These are phyloP conservation scores for Todiramphus chloris DNA, from an alignment of 2,113 vertebrate species.

Conservation along the genomic window DNA sequence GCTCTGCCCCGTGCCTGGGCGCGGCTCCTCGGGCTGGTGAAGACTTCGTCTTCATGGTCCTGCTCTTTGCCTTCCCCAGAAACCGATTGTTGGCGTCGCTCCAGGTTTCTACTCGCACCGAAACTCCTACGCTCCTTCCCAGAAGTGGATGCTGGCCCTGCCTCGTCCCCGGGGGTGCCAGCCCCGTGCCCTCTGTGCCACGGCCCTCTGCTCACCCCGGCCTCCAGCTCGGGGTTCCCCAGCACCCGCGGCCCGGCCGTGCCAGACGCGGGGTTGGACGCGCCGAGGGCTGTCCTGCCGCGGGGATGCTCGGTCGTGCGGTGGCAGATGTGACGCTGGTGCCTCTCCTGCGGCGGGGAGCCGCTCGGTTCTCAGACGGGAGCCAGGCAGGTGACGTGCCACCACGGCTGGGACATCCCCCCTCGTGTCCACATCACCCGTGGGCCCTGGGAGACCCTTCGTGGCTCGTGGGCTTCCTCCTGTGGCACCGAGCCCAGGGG, in stretches of 20 bases:
- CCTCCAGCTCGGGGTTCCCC: neutral
- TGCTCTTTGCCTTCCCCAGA: neutral
- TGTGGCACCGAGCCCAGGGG: neutral
- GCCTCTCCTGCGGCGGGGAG: neutral
- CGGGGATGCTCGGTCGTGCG: accelerated
- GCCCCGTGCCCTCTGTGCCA: neutral
- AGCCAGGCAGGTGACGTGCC: neutral
- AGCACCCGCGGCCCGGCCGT: neutral
- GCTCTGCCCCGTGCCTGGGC: neutral
- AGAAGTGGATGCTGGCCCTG: neutral
- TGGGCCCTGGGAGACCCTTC: accelerated
- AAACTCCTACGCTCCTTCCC: neutral
- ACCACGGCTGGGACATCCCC: neutral
- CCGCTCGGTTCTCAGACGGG: neutral
- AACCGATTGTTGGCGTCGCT: accelerated
- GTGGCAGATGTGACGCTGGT: neutral
- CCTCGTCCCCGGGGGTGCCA: neutral
- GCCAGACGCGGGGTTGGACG: neutral
- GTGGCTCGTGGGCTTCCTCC: neutral
- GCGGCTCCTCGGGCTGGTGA: neutral
- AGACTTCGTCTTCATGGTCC: accelerated
- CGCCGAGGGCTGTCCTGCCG: neutral
- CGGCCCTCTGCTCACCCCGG: neutral
- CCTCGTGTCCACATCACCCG: accelerated
- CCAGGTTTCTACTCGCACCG: neutral